Evolutionary conservation across 2,888 invertebrate genomes (phyloP), one percentile per base, ranked within the genome.

Genomic region (Standfussiana lucernea): DNA sequence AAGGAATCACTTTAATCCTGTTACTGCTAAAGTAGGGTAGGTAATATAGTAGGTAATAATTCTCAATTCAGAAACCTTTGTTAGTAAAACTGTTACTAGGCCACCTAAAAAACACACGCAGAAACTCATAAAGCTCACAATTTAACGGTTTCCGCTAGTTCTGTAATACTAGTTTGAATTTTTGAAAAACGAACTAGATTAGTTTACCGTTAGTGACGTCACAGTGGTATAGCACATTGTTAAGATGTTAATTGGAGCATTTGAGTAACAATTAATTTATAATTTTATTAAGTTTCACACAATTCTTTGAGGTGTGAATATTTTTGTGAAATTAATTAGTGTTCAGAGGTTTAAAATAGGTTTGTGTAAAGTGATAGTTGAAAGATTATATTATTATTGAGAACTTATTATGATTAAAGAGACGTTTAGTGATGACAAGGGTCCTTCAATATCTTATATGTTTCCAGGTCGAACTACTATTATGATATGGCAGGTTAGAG

Each of bases 161-260:
- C 62, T 79, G 68, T 64, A 76, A 69, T 37, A 67, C 70, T 62
- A 83, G 69, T 77, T 70, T 77, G 59, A 75, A 64, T 75, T 80
- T 79, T 79, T 73, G 75, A 76, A 84, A 84, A 74, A 66, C 61
- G 71, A 88, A 80, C 83, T 79, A 79, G 80, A 76, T 79, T 74
- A 15, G 7, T 28, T 40, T 86, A 82, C 88, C 83, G 88, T 88
- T 88, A 86, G 80, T 80, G 86, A 86, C 89, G 85, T 88, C 79
- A 86, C 64, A 62, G 40, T 65, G 61, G 89, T 88, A 88, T 77
- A 53, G 83, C 88, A 88, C 88, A 72, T 71, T 70, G 75, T 78
- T 83, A 75, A 32, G 37, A 40, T 68, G 71, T 61, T 86, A 84
- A 79, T 86, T 84, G 79, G 86, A 79, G 86, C 86, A 53, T 79